phyloP scores from a whole-genome alignment of 2,797 vertebrate species.

The Lutjanus argentimaculatus region DNA sequence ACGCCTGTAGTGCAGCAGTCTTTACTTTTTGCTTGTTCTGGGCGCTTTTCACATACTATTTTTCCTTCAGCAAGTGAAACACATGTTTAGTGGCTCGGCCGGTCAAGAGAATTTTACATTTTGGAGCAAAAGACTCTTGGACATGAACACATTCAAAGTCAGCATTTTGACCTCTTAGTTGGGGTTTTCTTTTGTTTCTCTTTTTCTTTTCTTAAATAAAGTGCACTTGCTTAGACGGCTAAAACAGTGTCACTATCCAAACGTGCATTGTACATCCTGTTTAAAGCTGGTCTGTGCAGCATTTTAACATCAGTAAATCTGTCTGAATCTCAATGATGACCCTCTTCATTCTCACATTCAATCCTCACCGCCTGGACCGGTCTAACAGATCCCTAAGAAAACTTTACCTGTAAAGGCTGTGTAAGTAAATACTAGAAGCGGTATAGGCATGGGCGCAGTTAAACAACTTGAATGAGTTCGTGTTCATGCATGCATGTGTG shows the following conservation, averaged over 20 bases:
- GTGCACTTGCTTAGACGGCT: neutral
- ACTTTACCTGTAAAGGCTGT: constrained; percentile 43
- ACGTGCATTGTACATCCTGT: neutral
- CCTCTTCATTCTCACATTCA: too few relatives aligned
- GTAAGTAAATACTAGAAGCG: constrained; percentile 44
- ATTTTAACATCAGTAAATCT: constrained; percentile 13
- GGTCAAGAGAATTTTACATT: constrained; percentile 15
- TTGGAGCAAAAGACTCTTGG: constrained; percentile 5
- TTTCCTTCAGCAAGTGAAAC: neutral
- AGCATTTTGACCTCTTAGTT: constrained; percentile 44
- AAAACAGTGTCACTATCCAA: neutral
- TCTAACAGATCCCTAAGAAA: constrained; percentile 35
- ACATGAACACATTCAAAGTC: constrained; percentile 36
- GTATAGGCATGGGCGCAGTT: constrained; percentile 41
- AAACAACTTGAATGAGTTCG: constrained; percentile 59
- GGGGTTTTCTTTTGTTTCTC: constrained; percentile 25
- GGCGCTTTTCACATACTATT: neutral
- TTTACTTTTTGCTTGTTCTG: neutral
- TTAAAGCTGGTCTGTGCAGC: neutral
- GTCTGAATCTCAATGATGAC: neutral
- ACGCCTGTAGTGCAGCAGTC: neutral
- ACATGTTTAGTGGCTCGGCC: neutral
- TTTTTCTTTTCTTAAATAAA: neutral
- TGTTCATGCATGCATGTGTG: constrained; percentile 46
- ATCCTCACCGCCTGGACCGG: too few relatives aligned